Evolutionary conservation across 2,888 invertebrate genomes (phyloP).

Genomic region (Drosophila neonasuta): DNA sequence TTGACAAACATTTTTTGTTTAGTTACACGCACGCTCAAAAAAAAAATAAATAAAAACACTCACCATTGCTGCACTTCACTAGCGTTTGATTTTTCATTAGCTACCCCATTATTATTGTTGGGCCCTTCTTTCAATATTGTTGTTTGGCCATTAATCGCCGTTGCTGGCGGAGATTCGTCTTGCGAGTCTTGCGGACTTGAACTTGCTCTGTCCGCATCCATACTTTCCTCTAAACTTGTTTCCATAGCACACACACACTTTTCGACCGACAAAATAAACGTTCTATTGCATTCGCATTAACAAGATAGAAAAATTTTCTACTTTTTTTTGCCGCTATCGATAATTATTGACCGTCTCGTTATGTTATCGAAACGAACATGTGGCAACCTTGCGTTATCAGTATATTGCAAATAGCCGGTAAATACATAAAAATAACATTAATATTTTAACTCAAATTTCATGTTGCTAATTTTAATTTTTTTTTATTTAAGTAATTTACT

Average conservation of each 20-base stretch:
- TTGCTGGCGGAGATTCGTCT: constrained; percentile 45
- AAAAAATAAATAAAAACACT: constrained; percentile 5
- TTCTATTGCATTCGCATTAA: constrained; percentile 43
- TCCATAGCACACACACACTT: constrained; percentile 53
- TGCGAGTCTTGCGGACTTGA: constrained; percentile 36
- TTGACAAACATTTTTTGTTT: not conserved
- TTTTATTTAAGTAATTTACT: no score
- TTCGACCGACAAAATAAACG: constrained; percentile 2
- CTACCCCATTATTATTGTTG: constrained; percentile 45
- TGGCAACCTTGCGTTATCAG: constrained; percentile 8
- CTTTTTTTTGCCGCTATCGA: constrained; percentile 68
- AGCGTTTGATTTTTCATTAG: constrained; percentile 52
- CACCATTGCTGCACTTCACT: constrained; percentile 56
- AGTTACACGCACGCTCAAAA: not conserved
- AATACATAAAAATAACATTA: constrained; percentile 3
- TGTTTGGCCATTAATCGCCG: constrained; percentile 54
- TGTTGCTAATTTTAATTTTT: no score
- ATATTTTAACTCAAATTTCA: no score
- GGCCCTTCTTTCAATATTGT: constrained; percentile 46
- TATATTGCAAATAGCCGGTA: no score
- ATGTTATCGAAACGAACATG: no score
- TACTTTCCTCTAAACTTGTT: constrained; percentile 63
- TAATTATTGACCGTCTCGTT: constrained; percentile 29
- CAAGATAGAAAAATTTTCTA: constrained; percentile 48
- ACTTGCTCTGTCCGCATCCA: constrained; percentile 57